These are phyloP conservation scores for Cydia fagiglandana DNA, from an alignment of 1,140 invertebrate genomes.

Conservation along the genomic window DNA sequence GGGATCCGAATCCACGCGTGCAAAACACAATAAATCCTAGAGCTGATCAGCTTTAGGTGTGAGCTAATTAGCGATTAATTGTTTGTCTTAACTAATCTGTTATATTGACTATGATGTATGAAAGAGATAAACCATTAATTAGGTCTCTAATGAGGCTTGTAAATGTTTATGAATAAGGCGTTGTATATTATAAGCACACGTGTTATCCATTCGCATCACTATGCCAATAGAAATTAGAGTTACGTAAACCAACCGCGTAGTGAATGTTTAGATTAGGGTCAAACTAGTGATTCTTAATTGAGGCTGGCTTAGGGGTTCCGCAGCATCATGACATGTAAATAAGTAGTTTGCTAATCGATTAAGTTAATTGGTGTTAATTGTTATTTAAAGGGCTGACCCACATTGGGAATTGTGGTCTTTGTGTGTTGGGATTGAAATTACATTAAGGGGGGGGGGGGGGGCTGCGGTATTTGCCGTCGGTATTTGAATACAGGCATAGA, in stretches of 20 bases:
- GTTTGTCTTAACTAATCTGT: no score
- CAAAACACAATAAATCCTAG: no score
- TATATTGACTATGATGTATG: no score
- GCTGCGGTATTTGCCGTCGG: background rate
- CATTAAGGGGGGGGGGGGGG: background rate
- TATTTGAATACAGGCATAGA: background rate
- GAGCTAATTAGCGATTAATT: no score
- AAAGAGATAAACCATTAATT: no score
- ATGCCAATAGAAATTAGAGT: background rate
- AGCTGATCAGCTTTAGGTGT: no score
- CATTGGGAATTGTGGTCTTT: background rate
- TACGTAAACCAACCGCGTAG: background rate
- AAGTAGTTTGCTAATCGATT: constrained; percentile 9
- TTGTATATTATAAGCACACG: no score
- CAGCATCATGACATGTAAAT: constrained; percentile 3
- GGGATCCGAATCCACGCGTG: no score
- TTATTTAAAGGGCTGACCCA: background rate
- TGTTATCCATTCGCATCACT: background rate
- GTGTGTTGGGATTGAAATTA: background rate
- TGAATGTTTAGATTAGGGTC: background rate
- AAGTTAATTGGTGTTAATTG: constrained; percentile 7
- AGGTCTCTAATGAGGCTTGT: no score
- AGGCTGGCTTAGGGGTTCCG: background rate
- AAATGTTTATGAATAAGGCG: no score
- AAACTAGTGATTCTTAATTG: constrained; percentile 24